Base-by-base conservation (phyloP, 2,797 vertebrate genomes). In the Neopelma chrysocephalum region DNA sequence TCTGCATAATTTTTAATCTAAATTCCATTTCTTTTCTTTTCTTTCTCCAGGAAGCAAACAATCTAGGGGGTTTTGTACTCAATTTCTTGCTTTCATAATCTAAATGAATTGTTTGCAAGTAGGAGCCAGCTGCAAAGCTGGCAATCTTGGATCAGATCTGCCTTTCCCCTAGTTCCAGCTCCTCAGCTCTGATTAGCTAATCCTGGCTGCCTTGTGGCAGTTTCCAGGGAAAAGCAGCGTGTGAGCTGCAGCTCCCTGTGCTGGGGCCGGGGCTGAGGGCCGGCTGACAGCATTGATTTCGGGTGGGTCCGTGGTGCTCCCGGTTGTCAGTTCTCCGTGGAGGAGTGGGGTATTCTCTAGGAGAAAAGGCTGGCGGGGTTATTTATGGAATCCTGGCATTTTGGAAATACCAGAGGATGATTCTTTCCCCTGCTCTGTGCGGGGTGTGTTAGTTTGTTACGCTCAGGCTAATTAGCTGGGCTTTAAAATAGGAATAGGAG, bases 71-170 rank as follows among this genome's bases (percentile, higher is more conserved):
- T 72, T 97, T 97, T 97, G 91, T 95, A 84, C 95, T 96, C 95
- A 91, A 83, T 93, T 93, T 51, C 91, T 94, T 92, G 94, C 96
- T 97, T 96, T 97, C 96, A 97, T 94, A 87, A 97, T 96, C 93
- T 92, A 96, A 97, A 97, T 96, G 97, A 96, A 97, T 94, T 97
- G 97, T 97, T 97, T 97, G 94, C 96, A 94, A 97, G 96, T 96
- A 93, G 93, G 91, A 96, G 94, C 95, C 97, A 96, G 96, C 97
- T 96, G 97, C 93, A 90, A 92, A 89, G 76, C 86, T 64, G 85
- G 89, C 88, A 94, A 90, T 93, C 87, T 82, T 38, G 0, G 68
- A 83, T 92, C 91, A 82, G 78, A 94, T 87, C 96, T 93, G 87
- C 92, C 86, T 93, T 80, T 71, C 90, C 81, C 89, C 87, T 76